Evolutionary conservation across 2,888 invertebrate genomes (phyloP), one percentile per base, ranked within the genome.

Genomic region (Eurois occulta): DNA sequence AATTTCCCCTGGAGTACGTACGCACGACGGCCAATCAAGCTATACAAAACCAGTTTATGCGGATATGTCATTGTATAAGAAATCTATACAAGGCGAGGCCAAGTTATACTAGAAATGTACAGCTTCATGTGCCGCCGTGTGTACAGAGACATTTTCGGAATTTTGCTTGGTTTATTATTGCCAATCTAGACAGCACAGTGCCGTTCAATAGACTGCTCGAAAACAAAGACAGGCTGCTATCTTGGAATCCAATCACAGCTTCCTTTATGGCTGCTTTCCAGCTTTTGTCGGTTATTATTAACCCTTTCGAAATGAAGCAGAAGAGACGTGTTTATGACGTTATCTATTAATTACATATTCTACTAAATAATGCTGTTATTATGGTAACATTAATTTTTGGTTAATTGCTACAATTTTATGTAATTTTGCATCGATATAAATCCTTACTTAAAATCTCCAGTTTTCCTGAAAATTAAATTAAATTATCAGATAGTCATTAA

Each of bases 231-330:
- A 55, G 35, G 10, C 16, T n/a, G 18, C 21, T 46, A 55, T 77
- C 80, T 70, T 60, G n/a, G 64, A 73, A 81, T 55, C 35, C n/a
- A 65, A 60, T 55, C 73, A 38, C 32, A 73, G 55, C 32, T 32
- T 65, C 13, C 32, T 74, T 58, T 65, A 73, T 38, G 35, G 43
- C 52, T 32, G 74, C 1, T 58, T 65, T 64, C 16, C 24, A 52
- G 62, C 28, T 62, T 80, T 52, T 7, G 8, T 18, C 18, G 11
- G 11, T 79, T n/a, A n/a, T 38, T 48, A 79, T 60, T 32, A 32
- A 68, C 13, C 35, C 72, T 11, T 38, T 48, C 11, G 16, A 71
- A 41, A n/a, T 11, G 6, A 69, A 78, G 46, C n/a, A n/a, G 21
- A 64, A 32, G 21, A 38, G 46, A n/a, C n/a, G 38, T 38, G 18